Evolutionary conservation across 2,888 invertebrate genomes (phyloP).

Genomic region (Drosophila leonis): DNA sequence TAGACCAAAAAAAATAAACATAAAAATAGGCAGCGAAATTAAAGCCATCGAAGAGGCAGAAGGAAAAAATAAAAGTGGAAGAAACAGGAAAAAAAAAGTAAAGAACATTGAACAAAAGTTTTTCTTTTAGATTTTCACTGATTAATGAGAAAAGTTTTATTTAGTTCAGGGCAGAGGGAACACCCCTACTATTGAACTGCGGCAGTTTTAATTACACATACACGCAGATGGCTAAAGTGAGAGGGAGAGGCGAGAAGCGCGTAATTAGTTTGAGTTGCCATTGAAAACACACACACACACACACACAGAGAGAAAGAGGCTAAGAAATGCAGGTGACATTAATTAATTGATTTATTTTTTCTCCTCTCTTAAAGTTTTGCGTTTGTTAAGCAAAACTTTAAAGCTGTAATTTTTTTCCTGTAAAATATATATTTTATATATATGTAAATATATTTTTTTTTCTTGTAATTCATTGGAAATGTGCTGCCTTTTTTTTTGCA

Average conservation of each 20-base stretch:
- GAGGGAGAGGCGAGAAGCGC: background rate
- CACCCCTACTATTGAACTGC: constrained; percentile 55
- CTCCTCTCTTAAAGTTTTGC: constrained; percentile 6
- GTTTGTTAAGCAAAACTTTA: constrained; percentile 19
- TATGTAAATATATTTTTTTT: background rate
- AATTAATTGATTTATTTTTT: constrained; percentile 75
- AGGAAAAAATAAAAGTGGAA: constrained; percentile 2
- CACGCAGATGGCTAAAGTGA: constrained; percentile 29
- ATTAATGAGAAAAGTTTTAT: constrained; percentile 82
- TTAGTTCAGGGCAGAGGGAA: constrained; percentile 59
- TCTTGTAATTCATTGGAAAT: constrained; percentile 12
- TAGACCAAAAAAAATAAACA: background rate
- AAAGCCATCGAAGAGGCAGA: constrained; percentile 55
- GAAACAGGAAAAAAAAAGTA: background rate
- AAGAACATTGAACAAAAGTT: constrained; percentile 72
- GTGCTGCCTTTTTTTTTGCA: constrained; percentile 67
- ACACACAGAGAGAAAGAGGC: background rate
- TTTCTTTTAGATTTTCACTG: constrained; percentile 82
- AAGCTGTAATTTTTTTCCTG: constrained; percentile 27
- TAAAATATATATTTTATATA: background rate
- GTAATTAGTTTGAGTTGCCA: constrained; percentile 75
- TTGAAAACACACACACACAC: constrained; percentile 50
- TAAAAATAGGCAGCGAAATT: constrained; percentile 61
- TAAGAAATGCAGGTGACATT: constrained; percentile 73
- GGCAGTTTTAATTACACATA: constrained; percentile 79